Evolutionary conservation across 2,888 invertebrate species (phyloP), one percentile per base, ranked within the genome.

Genomic region (Noctua pronuba): DNA sequence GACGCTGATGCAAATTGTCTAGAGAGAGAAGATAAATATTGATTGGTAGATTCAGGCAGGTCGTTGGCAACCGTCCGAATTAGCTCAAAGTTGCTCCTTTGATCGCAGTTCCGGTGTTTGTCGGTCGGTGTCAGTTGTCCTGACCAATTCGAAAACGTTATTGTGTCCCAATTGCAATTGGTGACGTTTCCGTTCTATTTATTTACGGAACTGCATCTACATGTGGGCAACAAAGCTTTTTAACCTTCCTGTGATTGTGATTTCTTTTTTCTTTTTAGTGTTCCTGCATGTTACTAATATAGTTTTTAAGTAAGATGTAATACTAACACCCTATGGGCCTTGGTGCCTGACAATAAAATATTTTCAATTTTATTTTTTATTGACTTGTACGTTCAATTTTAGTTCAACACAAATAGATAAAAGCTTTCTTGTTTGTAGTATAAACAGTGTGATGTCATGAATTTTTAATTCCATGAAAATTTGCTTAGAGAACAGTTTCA

Each of bases 51-150:
- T 71, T 88, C 89, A 86, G 88, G 78, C 82, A 86, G 88, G 89
- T 90, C 88, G 90, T 90, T 92, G 89, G 89, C 92, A 92, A 93
- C 91, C 92, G 91, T 92, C 90, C 87, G 92, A 93, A 94, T 94
- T 94, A 95, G 92, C 92, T 89, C 92, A 90, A 94, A 94, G 92
- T 94, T 92, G 91, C 89, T 92, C 93, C 93, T 94, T 94, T 95
- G 91, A 91, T 90, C 88, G 88, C 82, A 82, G 87, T 80, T 88
- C 87, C 85, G 77, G 78, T 85, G 83, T 84, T 86, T 79, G 92
- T 91, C 83, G 82, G 82, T 70, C 73, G 69, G 77, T 84, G 84
- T 79, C 80, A 74, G 77, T 79, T 71, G 83, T 86, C 66, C 76
- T 77, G 90, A 89, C 84, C 80, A 82, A 86, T 88, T 89, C 82